Conservation (phyloP, 2,888 invertebrate genomes). For the Conops quadrifasciatus region DNA sequence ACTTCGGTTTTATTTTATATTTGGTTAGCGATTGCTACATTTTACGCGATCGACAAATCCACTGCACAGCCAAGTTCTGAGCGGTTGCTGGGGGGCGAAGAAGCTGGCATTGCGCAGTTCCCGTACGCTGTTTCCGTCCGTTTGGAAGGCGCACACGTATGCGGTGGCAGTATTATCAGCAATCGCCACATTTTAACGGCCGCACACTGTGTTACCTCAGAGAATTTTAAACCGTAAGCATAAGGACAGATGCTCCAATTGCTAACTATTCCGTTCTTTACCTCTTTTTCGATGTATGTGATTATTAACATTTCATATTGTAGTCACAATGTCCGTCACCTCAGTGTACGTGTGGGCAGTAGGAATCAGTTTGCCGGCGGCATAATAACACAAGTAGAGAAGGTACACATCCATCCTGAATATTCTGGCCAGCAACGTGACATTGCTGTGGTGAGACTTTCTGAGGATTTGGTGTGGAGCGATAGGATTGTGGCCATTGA, state of each 20-base stretch:
- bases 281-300: background rate
- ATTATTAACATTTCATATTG: background rate
- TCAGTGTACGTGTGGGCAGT: slow-evolving; percentile 60
- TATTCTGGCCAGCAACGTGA: slow-evolving; percentile 52
- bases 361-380: slow-evolving; percentile 58
- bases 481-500: slow-evolving; percentile 51
- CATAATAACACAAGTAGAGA: slow-evolving; percentile 48
- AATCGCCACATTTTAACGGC: slow-evolving; percentile 53
- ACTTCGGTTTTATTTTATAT: slow-evolving; percentile 33
- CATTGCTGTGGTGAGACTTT: slow-evolving; percentile 56
- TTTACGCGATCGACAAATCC: slow-evolving; percentile 14
- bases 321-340: slow-evolving; percentile 32
- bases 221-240: slow-evolving; percentile 28
- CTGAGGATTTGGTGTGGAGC: slow-evolving; percentile 44
- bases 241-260: too few relatives aligned
- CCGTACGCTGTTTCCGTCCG: slow-evolving; percentile 61
- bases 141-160: slow-evolving; percentile 53
- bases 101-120: slow-evolving; percentile 53
- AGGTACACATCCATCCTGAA: slow-evolving; percentile 50
- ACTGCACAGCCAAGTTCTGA: slow-evolving; percentile 36
- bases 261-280: too few relatives aligned
- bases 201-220: slow-evolving; percentile 55
- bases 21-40: slow-evolving; percentile 18
- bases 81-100: slow-evolving; percentile 58
- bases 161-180: slow-evolving; percentile 56